phyloP scores from a whole-genome alignment of 2,113 vertebrate genomes.

The Laticauda laticaudata region DNA sequence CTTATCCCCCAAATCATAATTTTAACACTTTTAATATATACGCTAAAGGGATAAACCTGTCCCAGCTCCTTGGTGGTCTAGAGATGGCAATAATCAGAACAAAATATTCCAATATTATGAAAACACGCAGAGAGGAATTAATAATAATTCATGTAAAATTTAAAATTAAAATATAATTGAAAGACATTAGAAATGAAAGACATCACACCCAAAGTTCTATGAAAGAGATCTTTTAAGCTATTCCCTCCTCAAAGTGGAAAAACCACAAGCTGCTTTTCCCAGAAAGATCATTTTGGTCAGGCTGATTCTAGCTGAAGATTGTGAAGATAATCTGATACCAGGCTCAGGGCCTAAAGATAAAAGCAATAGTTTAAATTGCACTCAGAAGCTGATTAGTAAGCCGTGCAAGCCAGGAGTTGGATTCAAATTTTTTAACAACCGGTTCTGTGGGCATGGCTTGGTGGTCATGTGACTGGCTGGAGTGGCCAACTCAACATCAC shows the following conservation, averaged over 20 bases:
- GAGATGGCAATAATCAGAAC: neutral
- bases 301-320: neutral
- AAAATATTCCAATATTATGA: neutral
- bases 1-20: neutral
- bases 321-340: neutral
- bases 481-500: too few species aligned
- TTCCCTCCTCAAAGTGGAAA: neutral
- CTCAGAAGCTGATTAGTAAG: neutral
- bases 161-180: neutral
- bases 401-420: neutral
- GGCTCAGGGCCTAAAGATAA: neutral
- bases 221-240: neutral
- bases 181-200: neutral
- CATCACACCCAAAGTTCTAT: neutral
- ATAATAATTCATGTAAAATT: neutral
- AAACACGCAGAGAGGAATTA: neutral
- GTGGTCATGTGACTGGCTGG: too few species aligned
- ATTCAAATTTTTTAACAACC: too few species aligned
- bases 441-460: too few species aligned
- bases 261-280: neutral
- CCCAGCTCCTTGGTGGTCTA: neutral
- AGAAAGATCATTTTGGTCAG: neutral
- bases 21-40: neutral
- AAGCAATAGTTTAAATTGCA: neutral
- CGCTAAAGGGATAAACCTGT: neutral